Evolutionary conservation across 1,140 invertebrate genomes (phyloP), one percentile per base, ranked within the genome.

Genomic region (Sinella curviseta): DNA sequence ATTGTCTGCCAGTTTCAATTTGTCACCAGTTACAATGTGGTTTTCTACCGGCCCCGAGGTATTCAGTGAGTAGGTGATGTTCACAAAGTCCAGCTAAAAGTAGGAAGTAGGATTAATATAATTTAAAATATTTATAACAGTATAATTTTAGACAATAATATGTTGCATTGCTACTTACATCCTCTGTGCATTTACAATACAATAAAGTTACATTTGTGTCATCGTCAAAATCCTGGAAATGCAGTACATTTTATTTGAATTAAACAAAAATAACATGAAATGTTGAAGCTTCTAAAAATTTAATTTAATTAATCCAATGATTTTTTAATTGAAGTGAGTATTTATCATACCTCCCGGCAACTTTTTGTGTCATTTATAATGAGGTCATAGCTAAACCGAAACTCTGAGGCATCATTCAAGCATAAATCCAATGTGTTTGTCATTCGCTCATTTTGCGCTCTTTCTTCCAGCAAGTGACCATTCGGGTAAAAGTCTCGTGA

Each of bases 401-500:
- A 31, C 8, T 70, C 31, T 70, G 8, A 2, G 30, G 65, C 65
- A 2, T 70, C 65, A 14, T 70, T 70, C 8, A 31, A 31, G 28
- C 74, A 75, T 4, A 35, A 14, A 48, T 75, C 48, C 0, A 79
- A 17, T 0, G 48, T 4, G 17, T 67, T 54, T 0, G 31, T n/a
- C 14, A 79, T 75, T 39, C 78, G 54, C 34, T 4, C 35, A 26
- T 57, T 28, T 16, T 75, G 78, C 0, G 34, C 20, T 24, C 26
- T 24, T 26, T 79, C 78, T n/a, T 79, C 78, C 8, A 75, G 36
- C 31, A 33, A 26, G 34, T 55, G n/a, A n/a, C 74, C 55, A n/a
- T 75, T 74, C 3, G 73, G 78, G 65, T 79, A 74, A 4, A 48
- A 39, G 60, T 79, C 78, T 31, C 31, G 31, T 0, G 73, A 57